phyloP scores from a whole-genome alignment of 2,797 vertebrate species.

The Hyperoplus immaculatus region DNA sequence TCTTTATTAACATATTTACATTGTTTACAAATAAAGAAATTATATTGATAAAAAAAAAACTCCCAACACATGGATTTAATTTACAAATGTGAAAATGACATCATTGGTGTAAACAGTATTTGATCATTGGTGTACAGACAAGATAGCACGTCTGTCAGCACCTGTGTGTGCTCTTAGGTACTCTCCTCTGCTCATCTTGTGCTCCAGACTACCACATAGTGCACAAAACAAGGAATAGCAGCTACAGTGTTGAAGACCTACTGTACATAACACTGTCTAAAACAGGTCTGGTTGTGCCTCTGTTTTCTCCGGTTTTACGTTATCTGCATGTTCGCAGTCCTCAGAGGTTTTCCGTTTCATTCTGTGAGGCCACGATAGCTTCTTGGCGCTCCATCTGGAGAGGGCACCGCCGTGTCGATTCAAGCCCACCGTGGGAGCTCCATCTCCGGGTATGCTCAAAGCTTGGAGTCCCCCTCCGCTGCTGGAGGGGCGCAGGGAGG shows the following conservation, averaged over 20 bases:
- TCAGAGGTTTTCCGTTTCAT: constrained; percentile 60
- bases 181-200: not conserved
- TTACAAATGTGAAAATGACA: constrained; percentile 1
- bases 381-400: constrained; percentile 70
- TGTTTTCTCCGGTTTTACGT: not conserved
- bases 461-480: constrained; percentile 78
- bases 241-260: not conserved
- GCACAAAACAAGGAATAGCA: constrained; percentile 15
- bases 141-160: not conserved
- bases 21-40: not conserved
- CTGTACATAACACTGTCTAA: not conserved
- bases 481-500: constrained; percentile 90
- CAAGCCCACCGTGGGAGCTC: constrained; percentile 26
- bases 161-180: constrained; percentile 17
- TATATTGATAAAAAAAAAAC: not conserved
- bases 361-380: constrained; percentile 68
- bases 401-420: constrained; percentile 41
- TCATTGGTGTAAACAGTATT: not conserved
- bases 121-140: not conserved
- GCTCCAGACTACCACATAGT: constrained; percentile 20
- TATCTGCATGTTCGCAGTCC: not conserved
- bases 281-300: not conserved
- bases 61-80: not conserved
- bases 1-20: constrained; percentile 23
- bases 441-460: constrained; percentile 24